A percentile compares a stretch with the other conserved stretches of the same genome.
Conservation (phyloP, 1,140 invertebrate genomes). For the Megalonaias nervosa region DNA sequence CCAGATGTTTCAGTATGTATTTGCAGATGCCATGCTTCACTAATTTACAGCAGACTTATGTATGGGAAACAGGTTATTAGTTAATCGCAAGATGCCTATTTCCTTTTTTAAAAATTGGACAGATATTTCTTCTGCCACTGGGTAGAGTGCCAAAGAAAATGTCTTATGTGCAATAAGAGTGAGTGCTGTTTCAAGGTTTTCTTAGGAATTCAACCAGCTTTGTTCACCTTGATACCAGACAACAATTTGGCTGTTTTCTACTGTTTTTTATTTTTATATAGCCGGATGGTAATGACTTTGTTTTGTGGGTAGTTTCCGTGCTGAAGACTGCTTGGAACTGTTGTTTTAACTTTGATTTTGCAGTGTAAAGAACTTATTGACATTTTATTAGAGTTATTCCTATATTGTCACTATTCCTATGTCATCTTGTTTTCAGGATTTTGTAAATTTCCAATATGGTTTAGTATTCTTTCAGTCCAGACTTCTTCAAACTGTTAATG, state of each 20-base stretch:
- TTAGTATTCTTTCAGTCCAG: no score
- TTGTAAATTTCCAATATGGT: not conserved
- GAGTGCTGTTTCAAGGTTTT: not conserved
- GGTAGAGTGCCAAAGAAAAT: not conserved
- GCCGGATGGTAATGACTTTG: not conserved
- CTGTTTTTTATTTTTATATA: not conserved
- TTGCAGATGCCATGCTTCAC: slow-evolving; percentile 8
- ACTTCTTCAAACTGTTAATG: no score
- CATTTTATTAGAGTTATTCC: slow-evolving; percentile 16
- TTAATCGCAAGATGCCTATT: slow-evolving; percentile 4
- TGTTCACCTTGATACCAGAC: not conserved
- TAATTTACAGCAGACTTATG: slow-evolving; percentile 15
- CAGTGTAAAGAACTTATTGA: slow-evolving; percentile 4
- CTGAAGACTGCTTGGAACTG: slow-evolving; percentile 18
- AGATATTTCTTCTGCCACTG: not conserved
- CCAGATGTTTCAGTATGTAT: slow-evolving; percentile 14
- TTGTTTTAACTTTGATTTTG: slow-evolving; percentile 18
- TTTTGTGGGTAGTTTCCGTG: not conserved
- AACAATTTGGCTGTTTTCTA: not conserved
- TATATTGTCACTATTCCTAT: slow-evolving; percentile 10
- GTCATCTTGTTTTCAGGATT: slow-evolving; percentile 1
- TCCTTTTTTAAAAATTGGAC: slow-evolving; percentile 7
- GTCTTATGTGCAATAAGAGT: not conserved
- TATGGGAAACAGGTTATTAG: slow-evolving; percentile 8
- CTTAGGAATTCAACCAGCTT: slow-evolving; percentile 13